Evolutionary conservation across 2,797 vertebrate genomes (phyloP).

Genomic region (Microctenopoma steveboyesi): DNA sequence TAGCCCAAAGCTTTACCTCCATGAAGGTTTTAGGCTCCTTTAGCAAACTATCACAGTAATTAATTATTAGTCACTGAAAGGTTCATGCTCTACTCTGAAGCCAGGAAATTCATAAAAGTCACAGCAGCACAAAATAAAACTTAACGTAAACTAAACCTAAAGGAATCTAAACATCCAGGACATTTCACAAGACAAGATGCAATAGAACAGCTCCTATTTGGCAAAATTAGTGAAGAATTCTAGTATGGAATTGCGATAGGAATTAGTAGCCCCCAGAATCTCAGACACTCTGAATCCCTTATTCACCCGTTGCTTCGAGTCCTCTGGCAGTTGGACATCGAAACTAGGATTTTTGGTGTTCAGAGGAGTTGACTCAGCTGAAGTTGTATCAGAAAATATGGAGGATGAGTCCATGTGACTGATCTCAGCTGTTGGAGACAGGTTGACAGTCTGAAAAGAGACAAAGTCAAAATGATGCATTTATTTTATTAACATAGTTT

Average conservation of each 20-base stretch:
- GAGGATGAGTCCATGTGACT: slow-evolving; percentile 86
- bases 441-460: slow-evolving; percentile 87
- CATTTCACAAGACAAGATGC: slow-evolving; percentile 33
- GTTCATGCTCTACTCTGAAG: slow-evolving; percentile 55
- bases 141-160: slow-evolving; percentile 50
- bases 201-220: slow-evolving; percentile 68
- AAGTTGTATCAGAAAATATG: slow-evolving; percentile 83
- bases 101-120: slow-evolving; percentile 54
- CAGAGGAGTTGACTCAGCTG: slow-evolving; percentile 85
- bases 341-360: slow-evolving; percentile 87
- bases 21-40: slow-evolving; percentile 56
- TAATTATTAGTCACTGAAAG: slow-evolving; percentile 14
- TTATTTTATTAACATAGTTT: too few relatives aligned
- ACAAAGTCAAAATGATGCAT: slow-evolving; percentile 22
- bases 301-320: slow-evolving; percentile 87
- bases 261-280: slow-evolving; percentile 77
- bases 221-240: slow-evolving; percentile 81
- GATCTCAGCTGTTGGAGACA: slow-evolving; percentile 90
- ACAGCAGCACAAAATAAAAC: slow-evolving; percentile 30
- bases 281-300: slow-evolving; percentile 88
- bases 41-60: slow-evolving; percentile 61
- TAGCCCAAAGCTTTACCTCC: slow-evolving; percentile 49
- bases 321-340: slow-evolving; percentile 87
- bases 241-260: slow-evolving; percentile 77
- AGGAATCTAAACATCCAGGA: slow-evolving; percentile 56